phyloP scores from a whole-genome alignment of 2,797 vertebrate genomes.

The Chiloscyllium punctatum region DNA sequence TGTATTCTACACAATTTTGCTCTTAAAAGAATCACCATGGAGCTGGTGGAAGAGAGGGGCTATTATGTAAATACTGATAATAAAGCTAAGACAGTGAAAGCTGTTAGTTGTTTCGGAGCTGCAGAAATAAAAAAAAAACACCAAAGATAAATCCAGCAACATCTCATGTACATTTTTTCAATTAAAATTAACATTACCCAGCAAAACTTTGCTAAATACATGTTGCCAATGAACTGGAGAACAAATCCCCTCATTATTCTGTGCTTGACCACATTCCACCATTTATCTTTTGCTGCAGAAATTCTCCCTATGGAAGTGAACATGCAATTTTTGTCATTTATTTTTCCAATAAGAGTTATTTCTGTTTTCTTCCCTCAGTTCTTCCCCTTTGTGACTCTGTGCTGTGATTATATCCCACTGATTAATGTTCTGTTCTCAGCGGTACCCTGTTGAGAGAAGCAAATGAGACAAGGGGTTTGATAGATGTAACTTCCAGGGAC shows the following conservation, averaged over 20 bases:
- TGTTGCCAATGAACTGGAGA: not conserved
- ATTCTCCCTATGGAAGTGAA: not conserved
- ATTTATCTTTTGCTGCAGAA: not conserved
- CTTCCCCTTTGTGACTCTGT: not conserved
- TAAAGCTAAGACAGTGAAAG: not conserved
- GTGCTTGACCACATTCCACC: not conserved
- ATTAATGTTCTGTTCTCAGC: not conserved
- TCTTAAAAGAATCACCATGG: not conserved
- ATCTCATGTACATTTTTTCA: not conserved
- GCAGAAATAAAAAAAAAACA: not conserved
- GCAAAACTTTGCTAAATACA: not conserved
- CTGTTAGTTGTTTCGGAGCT: not conserved
- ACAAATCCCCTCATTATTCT: not conserved
- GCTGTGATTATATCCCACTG: not conserved
- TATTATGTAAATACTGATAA: not conserved
- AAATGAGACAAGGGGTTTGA: not conserved
- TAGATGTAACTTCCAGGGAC: not conserved
- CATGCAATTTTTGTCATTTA: constrained; percentile 2
- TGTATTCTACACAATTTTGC: not conserved
- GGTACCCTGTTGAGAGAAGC: not conserved
- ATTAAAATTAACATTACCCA: not conserved
- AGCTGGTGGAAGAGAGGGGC: not conserved
- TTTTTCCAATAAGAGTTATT: not conserved
- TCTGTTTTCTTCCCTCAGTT: not conserved
- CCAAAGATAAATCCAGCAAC: not conserved